These are phyloP conservation scores for Hedychridium roseum DNA, from an alignment of 2,888 invertebrate genomes.

Conservation along the genomic window DNA sequence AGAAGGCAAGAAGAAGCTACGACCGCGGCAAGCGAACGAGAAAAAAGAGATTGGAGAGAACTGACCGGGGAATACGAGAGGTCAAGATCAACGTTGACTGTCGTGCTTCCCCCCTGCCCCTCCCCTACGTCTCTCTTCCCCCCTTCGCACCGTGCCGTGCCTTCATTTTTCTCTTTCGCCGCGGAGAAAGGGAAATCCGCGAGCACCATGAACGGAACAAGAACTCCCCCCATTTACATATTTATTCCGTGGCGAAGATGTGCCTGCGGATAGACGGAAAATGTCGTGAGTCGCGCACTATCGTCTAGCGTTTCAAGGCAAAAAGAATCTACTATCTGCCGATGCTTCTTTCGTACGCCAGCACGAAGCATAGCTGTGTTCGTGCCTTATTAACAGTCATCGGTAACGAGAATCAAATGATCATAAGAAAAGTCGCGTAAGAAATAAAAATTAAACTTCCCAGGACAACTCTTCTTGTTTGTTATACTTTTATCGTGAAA, in stretches of 20 bases:
- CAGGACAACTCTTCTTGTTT: no score
- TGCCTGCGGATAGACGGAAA: slow-evolving; percentile 44
- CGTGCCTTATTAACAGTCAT: no score
- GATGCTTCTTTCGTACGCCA: no score
- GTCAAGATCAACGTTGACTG: slow-evolving; percentile 1
- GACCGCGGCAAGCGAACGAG: slow-evolving; percentile 14
- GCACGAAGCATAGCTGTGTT: no score
- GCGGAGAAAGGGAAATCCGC: no score
- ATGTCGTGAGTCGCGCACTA: slow-evolving; percentile 45
- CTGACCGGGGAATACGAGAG: background rate
- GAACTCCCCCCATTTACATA: slow-evolving; percentile 57
- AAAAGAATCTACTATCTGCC: no score
- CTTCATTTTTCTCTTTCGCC: background rate
- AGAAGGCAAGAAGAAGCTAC: slow-evolving; percentile 7
- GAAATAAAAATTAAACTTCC: no score
- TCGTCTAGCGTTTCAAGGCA: no score
- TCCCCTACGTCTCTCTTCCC: background rate
- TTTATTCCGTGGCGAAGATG: slow-evolving; percentile 58
- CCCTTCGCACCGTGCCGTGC: background rate
- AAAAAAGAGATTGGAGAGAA: background rate
- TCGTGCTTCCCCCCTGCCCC: background rate
- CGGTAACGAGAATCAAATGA: no score
- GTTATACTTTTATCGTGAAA: no score
- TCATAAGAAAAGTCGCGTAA: no score
- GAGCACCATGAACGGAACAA: slow-evolving; percentile 39